Base-by-base conservation (phyloP, 1,140 invertebrate genomes). In the Meteorus sp. region DNA sequence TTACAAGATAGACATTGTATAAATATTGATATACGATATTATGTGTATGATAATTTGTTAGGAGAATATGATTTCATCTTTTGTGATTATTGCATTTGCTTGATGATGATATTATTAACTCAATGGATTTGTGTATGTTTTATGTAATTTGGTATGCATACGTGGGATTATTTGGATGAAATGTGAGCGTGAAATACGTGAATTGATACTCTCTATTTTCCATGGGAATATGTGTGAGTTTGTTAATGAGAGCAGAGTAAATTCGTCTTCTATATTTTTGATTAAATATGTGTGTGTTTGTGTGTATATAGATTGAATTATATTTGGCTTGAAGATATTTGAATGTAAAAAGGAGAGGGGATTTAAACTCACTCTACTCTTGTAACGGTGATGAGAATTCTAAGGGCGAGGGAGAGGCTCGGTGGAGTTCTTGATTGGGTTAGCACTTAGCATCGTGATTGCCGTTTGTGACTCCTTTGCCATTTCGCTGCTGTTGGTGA, bases 381-480 rank as follows among this genome's bases (percentile, higher is more conserved):
- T n/a, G n/a, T n/a, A n/a, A 27, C 5, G 22, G 15, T 25, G 31
- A 47, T 31, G 27, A 50, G n/a, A 31, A 25, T 8, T 51, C 29
- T 51, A 41, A 54, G 41, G 47, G 52, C 47, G 53, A 57, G 51
- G 52, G 48, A 27, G 27, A n/a, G 33, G 19, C 17, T 15, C 33
- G 47, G 43, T 41, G 22, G 39, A 53, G 33, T 52, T 25, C 41
- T 62, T 66, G 68, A 73, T 70, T 71, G 63, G 67, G 71, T 73
- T 71, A 69, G 61, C 62, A 70, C 70, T 71, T 70, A 70, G 68
- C 51, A 19, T 60, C 51, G 69, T 73, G 71, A 73, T 73, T 73
- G 69, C 71, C 69, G 63, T 69, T 73, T 71, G 71, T 71, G 61
- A 73, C 58, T 70, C 58, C 67, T 69, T 68, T 62, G 61, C 60